Conservation (phyloP, 2,888 invertebrate genomes). For the Caenorhabditis drosophilae region DNA sequence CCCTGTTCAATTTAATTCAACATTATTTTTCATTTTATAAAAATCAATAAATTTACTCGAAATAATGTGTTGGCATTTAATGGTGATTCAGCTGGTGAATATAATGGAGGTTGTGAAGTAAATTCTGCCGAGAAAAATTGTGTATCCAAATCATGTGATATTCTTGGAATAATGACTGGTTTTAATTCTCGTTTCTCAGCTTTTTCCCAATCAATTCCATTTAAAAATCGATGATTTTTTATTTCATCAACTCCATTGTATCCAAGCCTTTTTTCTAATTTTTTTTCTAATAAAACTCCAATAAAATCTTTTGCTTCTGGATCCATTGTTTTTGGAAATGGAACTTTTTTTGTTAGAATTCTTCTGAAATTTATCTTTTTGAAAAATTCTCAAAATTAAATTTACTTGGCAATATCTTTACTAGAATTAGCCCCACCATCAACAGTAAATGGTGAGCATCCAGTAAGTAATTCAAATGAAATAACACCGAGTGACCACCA, state of each 20-base stretch:
- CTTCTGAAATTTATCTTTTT: conserved; percentile 73
- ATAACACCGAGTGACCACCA: conserved; percentile 97
- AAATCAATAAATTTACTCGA: conserved; percentile 37
- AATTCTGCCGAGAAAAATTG: conserved; percentile 97
- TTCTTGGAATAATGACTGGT: conserved; percentile 89
- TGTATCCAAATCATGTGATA: conserved; percentile 81
- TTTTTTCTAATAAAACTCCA: conserved; percentile 83
- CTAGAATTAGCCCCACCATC: conserved; percentile 92
- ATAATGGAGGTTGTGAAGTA: conserved; percentile 86
- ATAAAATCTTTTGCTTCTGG: conserved; percentile 80
- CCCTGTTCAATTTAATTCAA: too few species aligned
- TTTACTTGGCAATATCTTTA: conserved; percentile 84
- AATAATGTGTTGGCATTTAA: conserved; percentile 70
- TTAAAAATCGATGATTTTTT: conserved; percentile 74
- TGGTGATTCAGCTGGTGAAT: conserved; percentile 88
- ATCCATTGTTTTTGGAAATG: conserved; percentile 84
- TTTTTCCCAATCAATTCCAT: conserved; percentile 82
- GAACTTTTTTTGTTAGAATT: conserved; percentile 86
- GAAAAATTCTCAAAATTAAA: conserved; percentile 2
- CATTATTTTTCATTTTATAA: background rate
- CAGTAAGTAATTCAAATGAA: conserved; percentile 92
- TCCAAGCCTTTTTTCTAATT: conserved; percentile 85
- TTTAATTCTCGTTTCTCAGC: conserved; percentile 80
- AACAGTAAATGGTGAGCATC: conserved; percentile 95
- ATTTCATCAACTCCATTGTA: conserved; percentile 87